These are phyloP conservation scores for Carduelis carduelis DNA, from an alignment of 2,797 vertebrate species.

Conservation along the genomic window DNA sequence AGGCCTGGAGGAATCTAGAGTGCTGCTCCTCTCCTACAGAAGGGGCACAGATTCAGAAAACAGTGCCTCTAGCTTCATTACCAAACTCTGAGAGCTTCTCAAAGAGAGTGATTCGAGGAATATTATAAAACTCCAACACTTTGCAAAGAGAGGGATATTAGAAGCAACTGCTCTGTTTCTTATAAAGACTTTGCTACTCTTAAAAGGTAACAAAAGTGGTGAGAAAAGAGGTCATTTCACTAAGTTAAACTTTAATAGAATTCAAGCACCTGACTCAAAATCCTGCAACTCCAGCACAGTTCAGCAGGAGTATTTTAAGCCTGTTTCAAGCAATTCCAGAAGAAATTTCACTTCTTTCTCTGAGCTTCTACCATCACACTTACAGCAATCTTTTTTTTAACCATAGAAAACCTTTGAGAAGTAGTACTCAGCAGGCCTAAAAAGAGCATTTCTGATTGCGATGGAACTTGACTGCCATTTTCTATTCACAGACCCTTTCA, in stretches of 20 bases:
- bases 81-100: background rate
- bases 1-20: background rate
- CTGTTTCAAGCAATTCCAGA: background rate
- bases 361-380: background rate
- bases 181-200: background rate
- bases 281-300: background rate
- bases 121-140: background rate
- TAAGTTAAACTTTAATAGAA: background rate
- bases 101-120: background rate
- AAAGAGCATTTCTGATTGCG: constrained; percentile 22
- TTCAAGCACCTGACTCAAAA: background rate
- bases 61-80: background rate
- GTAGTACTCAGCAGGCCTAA: constrained; percentile 22
- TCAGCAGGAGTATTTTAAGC: background rate
- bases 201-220: background rate
- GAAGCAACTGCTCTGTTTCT: background rate
- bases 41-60: background rate
- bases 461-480: constrained; percentile 19
- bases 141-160: background rate
- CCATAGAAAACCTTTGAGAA: constrained; percentile 17
- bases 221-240: background rate
- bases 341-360: constrained; percentile 6
- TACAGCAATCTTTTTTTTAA: constrained; percentile 21
- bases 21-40: background rate
- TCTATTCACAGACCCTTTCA: constrained; percentile 5